Evolutionary conservation across 2,888 invertebrate species (phyloP), one percentile per base, ranked within the genome.

Genomic region (Cataglyphis altisquamis): DNA sequence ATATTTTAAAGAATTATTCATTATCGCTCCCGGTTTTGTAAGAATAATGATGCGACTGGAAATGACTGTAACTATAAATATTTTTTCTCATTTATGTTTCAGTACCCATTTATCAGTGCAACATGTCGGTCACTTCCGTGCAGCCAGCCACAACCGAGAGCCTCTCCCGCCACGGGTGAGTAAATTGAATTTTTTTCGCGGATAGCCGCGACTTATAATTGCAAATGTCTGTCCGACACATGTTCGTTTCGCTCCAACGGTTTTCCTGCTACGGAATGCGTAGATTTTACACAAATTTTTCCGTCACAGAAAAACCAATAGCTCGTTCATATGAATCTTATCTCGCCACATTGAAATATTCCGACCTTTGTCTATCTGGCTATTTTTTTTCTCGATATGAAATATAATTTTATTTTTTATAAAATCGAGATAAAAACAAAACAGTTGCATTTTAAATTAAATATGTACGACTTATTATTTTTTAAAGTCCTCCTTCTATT

Each of bases 81-180:
- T 62, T 73, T 72, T 70, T 70, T 74, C 45, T 39, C 81, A 18
- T 55, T 86, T 91, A 70, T 89, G 90, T 93, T 94, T 82, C 92
- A 94, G 94, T 90, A 84, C 85, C 91, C 78, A 90, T 85, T 63
- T 86, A 91, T 86, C 89, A 81, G 55, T 90, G 84, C 88, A 92
- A 90, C 77, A 94, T 94, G 94, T 94, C 94, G 48, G 93, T 92
- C 70, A 94, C 94, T 3, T 93, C 94, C 21, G 92, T 94, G 66
- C 94, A 94, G 86, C 91, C 92, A 68, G 89, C 91, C 80, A 86
- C 87, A 72, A 91, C 92, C 68, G 93, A 94, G 77, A 94, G 91
- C 81, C 93, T 94, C 83, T 94, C 94, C 78, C 93, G 94, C 83
- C 93, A 94, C 78, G 93, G 94, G 93, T 94, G 88, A 94, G 94